Evolutionary conservation across 2,797 vertebrate species (phyloP).

Genomic region (Trachops cirrhosus): DNA sequence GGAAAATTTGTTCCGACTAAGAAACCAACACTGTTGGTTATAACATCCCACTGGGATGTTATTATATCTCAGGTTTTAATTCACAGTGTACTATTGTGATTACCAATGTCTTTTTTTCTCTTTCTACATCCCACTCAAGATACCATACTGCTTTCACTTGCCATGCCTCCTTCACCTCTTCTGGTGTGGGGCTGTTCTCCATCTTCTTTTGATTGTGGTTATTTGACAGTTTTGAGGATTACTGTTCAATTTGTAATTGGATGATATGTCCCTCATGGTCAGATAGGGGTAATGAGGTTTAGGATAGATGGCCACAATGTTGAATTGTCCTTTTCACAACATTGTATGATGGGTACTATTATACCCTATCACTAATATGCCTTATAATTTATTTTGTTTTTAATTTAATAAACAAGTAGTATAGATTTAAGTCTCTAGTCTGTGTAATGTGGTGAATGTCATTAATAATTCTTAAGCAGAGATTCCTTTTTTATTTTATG

Average conservation of each 20-base stretch:
- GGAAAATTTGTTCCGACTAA: neutral
- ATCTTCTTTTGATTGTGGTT: neutral
- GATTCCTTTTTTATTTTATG: neutral
- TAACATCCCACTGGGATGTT: no score
- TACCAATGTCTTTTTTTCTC: neutral
- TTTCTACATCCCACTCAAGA: neutral
- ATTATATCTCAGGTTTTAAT: neutral
- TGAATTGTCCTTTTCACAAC: neutral
- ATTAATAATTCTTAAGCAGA: neutral
- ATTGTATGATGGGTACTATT: neutral
- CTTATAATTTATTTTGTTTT: neutral
- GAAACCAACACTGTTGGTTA: neutral
- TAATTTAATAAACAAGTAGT: neutral
- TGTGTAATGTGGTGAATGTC: neutral
- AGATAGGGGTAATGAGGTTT: neutral
- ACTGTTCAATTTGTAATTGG: neutral
- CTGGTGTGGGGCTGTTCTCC: neutral
- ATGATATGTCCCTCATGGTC: neutral
- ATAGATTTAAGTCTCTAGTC: neutral
- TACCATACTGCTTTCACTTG: neutral
- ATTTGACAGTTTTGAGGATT: neutral
- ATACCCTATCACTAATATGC: neutral
- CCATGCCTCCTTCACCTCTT: neutral
- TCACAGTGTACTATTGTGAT: neutral
- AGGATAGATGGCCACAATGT: neutral